These are phyloP conservation scores for Forficula auricularia DNA, from an alignment of 1,140 invertebrate genomes.

Conservation along the genomic window DNA sequence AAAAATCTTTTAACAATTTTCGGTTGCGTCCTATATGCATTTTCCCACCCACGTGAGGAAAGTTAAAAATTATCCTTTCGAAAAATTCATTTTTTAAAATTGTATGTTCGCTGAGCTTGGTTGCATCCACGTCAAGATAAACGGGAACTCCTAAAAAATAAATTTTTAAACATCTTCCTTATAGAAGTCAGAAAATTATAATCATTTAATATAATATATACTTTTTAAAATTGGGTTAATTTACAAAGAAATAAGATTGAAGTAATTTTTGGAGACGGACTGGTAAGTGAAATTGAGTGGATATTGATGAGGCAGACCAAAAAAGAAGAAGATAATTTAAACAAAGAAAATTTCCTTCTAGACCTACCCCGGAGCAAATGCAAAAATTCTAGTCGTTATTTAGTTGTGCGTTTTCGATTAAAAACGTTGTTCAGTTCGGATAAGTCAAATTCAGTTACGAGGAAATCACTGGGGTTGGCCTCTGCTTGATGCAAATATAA, in stretches of 20 bases:
- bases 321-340: not conserved
- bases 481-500: too few relatives aligned
- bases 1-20: constrained; percentile 34
- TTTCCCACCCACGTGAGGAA: constrained; percentile 45
- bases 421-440: too few relatives aligned
- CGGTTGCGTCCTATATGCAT: constrained; percentile 42
- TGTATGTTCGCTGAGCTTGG: constrained; percentile 21
- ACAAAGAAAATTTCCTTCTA: too few relatives aligned
- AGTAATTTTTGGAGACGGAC: not conserved
- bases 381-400: too few relatives aligned
- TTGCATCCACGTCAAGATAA: constrained; percentile 33
- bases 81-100: constrained; percentile 23
- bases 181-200: not conserved
- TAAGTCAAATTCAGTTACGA: too few relatives aligned
- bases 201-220: not conserved
- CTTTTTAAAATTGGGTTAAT: constrained; percentile 1
- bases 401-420: too few relatives aligned
- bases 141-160: constrained; percentile 29
- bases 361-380: too few relatives aligned
- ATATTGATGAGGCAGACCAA: not conserved
- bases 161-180: not conserved
- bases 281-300: not conserved
- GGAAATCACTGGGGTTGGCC: too few relatives aligned
- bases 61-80: constrained; percentile 40
- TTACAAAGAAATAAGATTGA: not conserved